Conservation (phyloP, 1,140 invertebrate genomes). For the Leptopilina boulardi region DNA sequence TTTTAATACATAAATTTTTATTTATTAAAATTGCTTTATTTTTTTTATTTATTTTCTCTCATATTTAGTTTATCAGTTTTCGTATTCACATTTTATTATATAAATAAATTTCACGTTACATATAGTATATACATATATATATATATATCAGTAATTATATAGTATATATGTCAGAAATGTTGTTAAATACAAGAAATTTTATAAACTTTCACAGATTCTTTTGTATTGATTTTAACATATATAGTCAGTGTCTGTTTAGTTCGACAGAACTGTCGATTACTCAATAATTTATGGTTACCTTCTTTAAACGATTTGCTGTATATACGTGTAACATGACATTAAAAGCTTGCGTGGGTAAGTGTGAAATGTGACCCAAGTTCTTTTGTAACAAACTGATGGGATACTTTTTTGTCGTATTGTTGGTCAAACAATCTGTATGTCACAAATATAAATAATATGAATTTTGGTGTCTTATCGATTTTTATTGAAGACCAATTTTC, state of each 20-base stretch:
- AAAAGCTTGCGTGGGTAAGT: constrained; percentile 50
- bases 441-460: constrained; percentile 15
- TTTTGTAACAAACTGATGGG: constrained; percentile 29
- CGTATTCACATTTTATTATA: too few relatives aligned
- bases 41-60: too few relatives aligned
- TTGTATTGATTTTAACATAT: not conserved
- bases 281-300: constrained; percentile 44
- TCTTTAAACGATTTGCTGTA: constrained; percentile 48
- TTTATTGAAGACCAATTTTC: not conserved
- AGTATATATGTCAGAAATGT: not conserved
- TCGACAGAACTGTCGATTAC: constrained; percentile 44
- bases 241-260: constrained; percentile 23
- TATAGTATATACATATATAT: too few relatives aligned
- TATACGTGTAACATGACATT: constrained; percentile 44
- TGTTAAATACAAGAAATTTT: not conserved
- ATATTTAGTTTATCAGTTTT: too few relatives aligned
- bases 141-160: too few relatives aligned
- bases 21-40: too few relatives aligned
- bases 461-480: constrained; percentile 1
- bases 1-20: too few relatives aligned
- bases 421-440: not conserved
- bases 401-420: not conserved
- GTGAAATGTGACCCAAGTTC: constrained; percentile 50
- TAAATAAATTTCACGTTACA: too few relatives aligned
- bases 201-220: not conserved